phyloP scores from a whole-genome alignment of 2,888 invertebrate genomes.

The Masnerella sp. region DNA sequence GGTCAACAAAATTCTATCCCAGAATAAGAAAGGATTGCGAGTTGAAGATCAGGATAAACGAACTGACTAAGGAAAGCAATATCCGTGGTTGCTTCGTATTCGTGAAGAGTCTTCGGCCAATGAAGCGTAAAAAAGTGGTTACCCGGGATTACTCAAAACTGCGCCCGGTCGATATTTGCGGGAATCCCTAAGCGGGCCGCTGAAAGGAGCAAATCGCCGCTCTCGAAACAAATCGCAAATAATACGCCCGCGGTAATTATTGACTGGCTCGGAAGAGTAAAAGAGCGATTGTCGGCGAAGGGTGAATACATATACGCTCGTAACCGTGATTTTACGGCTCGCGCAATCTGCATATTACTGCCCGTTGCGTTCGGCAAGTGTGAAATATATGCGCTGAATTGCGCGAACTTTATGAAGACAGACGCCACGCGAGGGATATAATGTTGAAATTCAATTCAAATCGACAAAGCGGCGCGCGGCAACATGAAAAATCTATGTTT shows the following conservation, averaged over 20 bases:
- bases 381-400: slow-evolving; percentile 59
- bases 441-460: slow-evolving; percentile 50
- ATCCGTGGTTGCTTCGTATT: slow-evolving; percentile 60
- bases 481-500: slow-evolving; percentile 48
- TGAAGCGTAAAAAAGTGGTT: slow-evolving; percentile 41
- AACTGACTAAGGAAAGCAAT: slow-evolving; percentile 66
- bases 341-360: slow-evolving; percentile 61
- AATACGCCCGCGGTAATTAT: slow-evolving; percentile 22
- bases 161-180: slow-evolving; percentile 16
- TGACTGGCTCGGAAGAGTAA: slow-evolving; percentile 21
- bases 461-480: slow-evolving; percentile 15
- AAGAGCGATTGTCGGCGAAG: slow-evolving; percentile 29
- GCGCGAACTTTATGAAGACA: slow-evolving; percentile 60
- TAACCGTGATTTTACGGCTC: slow-evolving; percentile 58
- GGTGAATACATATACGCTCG: slow-evolving; percentile 38
- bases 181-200: slow-evolving; percentile 12
- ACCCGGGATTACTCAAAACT: slow-evolving; percentile 32
- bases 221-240: slow-evolving; percentile 15
- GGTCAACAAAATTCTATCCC: slow-evolving; percentile 30
- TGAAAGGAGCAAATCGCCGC: slow-evolving; percentile 19
- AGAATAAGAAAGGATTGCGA: slow-evolving; percentile 31
- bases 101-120: slow-evolving; percentile 23
- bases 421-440: slow-evolving; percentile 43
- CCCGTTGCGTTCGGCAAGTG: slow-evolving; percentile 29
- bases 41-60: slow-evolving; percentile 65